These are phyloP conservation scores for Podarcis raffonei DNA, from an alignment of 2,113 vertebrate genomes.

Conservation along the genomic window DNA sequence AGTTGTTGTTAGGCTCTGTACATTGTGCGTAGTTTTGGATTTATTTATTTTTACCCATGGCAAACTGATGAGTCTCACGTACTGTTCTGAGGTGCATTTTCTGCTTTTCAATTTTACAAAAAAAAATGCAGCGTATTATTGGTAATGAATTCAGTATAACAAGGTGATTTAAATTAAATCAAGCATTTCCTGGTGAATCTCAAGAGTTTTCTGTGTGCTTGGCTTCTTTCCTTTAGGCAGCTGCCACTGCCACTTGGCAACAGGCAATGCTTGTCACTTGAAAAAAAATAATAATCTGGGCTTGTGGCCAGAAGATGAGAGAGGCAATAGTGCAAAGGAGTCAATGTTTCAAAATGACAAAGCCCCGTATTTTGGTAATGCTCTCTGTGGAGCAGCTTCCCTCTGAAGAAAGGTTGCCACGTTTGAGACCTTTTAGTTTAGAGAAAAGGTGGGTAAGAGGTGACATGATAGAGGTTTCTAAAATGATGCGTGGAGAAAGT, in stretches of 20 bases:
- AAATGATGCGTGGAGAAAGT: too few relatives aligned
- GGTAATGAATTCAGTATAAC: slow-evolving; percentile 33
- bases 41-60: slow-evolving; percentile 25
- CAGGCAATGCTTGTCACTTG: slow-evolving; percentile 46
- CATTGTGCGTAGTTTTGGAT: neutral
- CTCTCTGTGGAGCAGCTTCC: neutral
- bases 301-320: slow-evolving; percentile 35
- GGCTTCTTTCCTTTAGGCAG: slow-evolving; percentile 45
- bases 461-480: too few relatives aligned
- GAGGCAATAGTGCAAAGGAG: slow-evolving; percentile 26
- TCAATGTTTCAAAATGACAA: slow-evolving; percentile 34
- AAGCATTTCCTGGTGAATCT: slow-evolving; percentile 29
- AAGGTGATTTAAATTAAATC: slow-evolving; percentile 46
- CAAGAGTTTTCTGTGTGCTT: slow-evolving; percentile 37
- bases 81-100: slow-evolving; percentile 20
- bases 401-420: too few relatives aligned
- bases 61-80: neutral
- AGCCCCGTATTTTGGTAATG: slow-evolving; percentile 23
- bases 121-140: slow-evolving; percentile 21
- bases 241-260: slow-evolving; percentile 57
- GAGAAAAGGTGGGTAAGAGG: too few relatives aligned
- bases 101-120: slow-evolving; percentile 32
- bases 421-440: too few relatives aligned
- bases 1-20: neutral
- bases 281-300: slow-evolving; percentile 18